Conservation (phyloP, 2,888 invertebrate genomes). For the Amorpha juglandis region DNA sequence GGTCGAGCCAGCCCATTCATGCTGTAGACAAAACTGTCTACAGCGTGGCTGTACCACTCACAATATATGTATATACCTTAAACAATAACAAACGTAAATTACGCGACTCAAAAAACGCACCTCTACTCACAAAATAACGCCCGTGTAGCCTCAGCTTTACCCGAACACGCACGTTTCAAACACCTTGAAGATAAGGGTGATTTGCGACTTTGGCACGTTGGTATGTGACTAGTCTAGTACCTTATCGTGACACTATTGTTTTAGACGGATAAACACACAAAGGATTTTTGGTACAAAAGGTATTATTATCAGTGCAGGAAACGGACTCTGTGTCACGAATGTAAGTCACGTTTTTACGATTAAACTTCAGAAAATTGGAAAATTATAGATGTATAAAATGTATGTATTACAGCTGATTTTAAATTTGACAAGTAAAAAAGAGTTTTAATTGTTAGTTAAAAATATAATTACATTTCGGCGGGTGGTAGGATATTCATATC, state of each 20-base stretch:
- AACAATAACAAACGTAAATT: no score
- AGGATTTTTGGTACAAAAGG: conserved; percentile 21
- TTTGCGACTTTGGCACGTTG: conserved; percentile 53
- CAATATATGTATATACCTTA: no score
- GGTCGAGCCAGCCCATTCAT: no score
- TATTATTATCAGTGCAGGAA: conserved; percentile 24
- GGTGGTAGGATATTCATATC: no score
- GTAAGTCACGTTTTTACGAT: neutral
- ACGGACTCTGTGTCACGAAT: conserved; percentile 13
- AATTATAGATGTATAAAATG: neutral
- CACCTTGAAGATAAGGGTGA: conserved; percentile 37
- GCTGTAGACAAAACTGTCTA: no score
- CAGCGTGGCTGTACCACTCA: no score
- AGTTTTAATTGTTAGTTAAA: neutral
- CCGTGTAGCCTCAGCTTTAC: no score
- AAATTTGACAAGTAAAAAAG: neutral
- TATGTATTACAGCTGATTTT: neutral
- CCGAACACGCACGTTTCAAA: neutral
- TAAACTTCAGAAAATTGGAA: neutral
- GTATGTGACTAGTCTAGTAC: conserved; percentile 42
- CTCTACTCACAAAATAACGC: no score
- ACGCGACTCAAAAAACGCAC: no score
- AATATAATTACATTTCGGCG: no score
- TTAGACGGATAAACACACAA: conserved; percentile 27
- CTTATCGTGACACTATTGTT: conserved; percentile 33